phyloP scores from a whole-genome alignment of 2,113 vertebrate species.

The Notarius lentiginosus region DNA sequence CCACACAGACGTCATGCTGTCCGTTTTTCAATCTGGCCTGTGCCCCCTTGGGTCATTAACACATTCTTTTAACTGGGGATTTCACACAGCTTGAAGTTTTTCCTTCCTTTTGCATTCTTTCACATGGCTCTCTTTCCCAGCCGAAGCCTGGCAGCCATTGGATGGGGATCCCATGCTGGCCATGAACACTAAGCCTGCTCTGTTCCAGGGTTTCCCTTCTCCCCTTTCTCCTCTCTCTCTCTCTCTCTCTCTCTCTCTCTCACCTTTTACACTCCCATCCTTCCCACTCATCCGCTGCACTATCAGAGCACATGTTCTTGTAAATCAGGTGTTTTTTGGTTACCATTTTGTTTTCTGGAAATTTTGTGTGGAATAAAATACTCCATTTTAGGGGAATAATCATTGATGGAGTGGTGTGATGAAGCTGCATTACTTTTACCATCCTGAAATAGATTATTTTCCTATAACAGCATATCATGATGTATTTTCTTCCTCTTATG shows the following conservation, averaged over 20 bases:
- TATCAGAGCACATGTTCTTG: not conserved
- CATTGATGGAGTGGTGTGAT: not conserved
- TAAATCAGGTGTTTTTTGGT: not conserved
- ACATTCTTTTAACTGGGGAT: conserved; percentile 41
- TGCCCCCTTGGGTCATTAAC: conserved; percentile 23
- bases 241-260: not conserved
- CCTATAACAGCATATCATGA: not conserved
- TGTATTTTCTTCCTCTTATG: not conserved
- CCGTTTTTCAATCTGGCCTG: conserved; percentile 19
- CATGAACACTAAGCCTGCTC: conserved; percentile 7
- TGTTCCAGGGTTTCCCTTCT: conserved; percentile 34
- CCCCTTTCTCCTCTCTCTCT: not conserved
- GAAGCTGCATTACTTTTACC: not conserved
- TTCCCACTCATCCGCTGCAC: not conserved
- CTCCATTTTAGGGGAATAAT: not conserved
- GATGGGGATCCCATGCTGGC: conserved; percentile 39
- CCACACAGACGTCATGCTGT: conserved; percentile 24
- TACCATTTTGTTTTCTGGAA: not conserved
- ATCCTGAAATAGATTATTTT: not conserved
- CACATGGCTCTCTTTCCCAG: conserved; percentile 37
- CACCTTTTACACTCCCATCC: conserved; percentile 10
- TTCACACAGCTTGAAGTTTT: conserved; percentile 33
- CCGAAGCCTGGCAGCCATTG: conserved; percentile 24
- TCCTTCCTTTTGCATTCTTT: conserved; percentile 45
- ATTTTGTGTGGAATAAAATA: not conserved